Conservation (phyloP, 2,797 vertebrate species). For the Calcarius lapponicus region DNA sequence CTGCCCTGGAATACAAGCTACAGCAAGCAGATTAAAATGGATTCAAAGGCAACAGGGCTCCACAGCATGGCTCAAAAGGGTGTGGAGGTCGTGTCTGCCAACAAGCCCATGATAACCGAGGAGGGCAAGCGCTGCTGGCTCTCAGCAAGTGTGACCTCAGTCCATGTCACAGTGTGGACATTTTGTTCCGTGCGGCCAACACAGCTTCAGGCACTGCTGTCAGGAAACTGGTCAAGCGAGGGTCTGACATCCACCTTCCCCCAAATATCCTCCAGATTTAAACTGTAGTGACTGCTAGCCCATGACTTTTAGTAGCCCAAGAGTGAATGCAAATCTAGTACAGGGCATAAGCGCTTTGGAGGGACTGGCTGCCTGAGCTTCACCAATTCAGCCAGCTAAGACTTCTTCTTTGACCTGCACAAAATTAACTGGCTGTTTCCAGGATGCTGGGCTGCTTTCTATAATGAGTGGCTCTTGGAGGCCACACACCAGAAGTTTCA, state of each 20-base stretch:
- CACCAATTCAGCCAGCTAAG: background rate
- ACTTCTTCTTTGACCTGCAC: background rate
- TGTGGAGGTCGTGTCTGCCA: background rate
- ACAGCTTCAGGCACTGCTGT: background rate
- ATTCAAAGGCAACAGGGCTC: background rate
- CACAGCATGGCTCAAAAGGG: background rate
- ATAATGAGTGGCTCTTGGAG: background rate
- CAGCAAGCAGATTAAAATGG: constrained; percentile 4
- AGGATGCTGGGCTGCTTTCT: background rate
- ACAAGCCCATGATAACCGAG: fast-evolving
- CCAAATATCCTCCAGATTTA: background rate
- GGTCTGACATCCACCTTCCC: background rate
- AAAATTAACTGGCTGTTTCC: background rate
- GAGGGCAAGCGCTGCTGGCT: fast-evolving
- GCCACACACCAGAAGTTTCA: background rate
- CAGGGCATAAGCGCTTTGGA: background rate
- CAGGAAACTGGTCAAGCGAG: background rate
- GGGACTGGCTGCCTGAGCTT: background rate
- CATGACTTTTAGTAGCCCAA: background rate
- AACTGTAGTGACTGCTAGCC: background rate
- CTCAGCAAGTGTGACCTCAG: background rate
- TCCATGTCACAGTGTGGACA: fast-evolving
- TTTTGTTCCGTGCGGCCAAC: background rate
- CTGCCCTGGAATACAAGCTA: constrained; percentile 16
- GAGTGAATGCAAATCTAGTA: background rate